Percentiles rank a stretch among this genome's conserved stretches.
Conservation (phyloP, 1,140 invertebrate species). For the Neelides sp. region DNA sequence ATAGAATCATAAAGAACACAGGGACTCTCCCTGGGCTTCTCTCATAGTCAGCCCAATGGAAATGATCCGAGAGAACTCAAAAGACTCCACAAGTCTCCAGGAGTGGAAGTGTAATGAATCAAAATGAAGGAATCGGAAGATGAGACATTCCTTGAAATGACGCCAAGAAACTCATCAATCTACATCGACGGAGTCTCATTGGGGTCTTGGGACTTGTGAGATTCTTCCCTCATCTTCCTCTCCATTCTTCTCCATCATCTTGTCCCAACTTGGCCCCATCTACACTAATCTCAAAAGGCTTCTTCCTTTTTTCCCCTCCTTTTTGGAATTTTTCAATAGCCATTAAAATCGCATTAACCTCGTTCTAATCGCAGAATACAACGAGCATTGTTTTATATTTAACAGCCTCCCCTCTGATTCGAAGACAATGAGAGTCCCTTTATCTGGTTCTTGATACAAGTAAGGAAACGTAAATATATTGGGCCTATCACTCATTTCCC, state of each 20-base stretch:
- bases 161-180: conserved; percentile 33
- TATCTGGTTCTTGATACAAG: too few species aligned
- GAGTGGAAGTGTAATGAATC: conserved; percentile 26
- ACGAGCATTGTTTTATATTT: conserved; percentile 29
- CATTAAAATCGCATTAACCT: conserved; percentile 33
- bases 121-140: conserved; percentile 29
- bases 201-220: too few species aligned
- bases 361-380: conserved; percentile 28
- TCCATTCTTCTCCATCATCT: not conserved
- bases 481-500: too few species aligned
- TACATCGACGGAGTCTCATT: conserved; percentile 25
- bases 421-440: too few species aligned
- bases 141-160: conserved; percentile 31
- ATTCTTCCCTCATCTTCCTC: conserved; percentile 8
- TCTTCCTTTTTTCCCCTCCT: conserved; percentile 6
- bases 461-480: too few species aligned
- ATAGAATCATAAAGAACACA: too few species aligned
- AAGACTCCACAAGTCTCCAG: not conserved
- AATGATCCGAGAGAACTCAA: too few species aligned
- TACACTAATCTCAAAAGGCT: not conserved
- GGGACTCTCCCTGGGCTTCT: too few species aligned
- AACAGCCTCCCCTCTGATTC: conserved; percentile 19
- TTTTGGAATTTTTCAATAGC: conserved; percentile 31
- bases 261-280: not conserved
- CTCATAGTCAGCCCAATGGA: too few species aligned